Conservation (phyloP, 2,797 vertebrate species). For the Clarias fuscus region DNA sequence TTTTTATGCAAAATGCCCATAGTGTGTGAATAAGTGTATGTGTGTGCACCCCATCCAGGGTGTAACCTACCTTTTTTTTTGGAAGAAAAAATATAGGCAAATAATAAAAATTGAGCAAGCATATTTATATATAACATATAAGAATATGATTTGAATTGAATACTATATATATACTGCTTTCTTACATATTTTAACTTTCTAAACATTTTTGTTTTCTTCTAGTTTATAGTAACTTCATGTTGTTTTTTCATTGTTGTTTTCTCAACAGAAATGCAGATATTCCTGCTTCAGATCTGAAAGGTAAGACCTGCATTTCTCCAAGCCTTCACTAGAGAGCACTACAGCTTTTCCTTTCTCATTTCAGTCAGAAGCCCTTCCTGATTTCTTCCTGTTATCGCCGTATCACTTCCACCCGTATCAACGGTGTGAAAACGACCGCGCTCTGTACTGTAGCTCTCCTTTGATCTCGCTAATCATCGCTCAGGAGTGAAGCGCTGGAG, state of each 20-base stretch:
- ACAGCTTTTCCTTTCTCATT: background rate
- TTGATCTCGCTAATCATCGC: conserved; percentile 12
- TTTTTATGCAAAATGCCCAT: too few species aligned
- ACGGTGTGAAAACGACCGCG: background rate
- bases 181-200: too few species aligned
- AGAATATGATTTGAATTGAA: too few species aligned
- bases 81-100: too few species aligned
- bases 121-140: too few species aligned
- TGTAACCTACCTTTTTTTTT: too few species aligned
- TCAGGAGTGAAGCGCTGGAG: background rate
- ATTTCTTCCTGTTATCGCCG: background rate
- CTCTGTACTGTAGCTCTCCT: background rate
- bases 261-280: conserved; percentile 45
- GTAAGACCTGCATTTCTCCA: conserved; percentile 13
- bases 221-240: background rate
- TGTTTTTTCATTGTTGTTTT: background rate
- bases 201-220: too few species aligned
- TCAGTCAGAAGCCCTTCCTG: background rate
- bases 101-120: too few species aligned
- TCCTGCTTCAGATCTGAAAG: conserved; percentile 45
- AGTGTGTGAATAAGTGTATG: too few species aligned
- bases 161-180: too few species aligned
- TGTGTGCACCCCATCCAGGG: too few species aligned
- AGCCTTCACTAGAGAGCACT: conserved; percentile 37
- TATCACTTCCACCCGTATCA: background rate